Base-by-base conservation (phyloP, 2,797 vertebrate genomes). In the Peromyscus attwateri region DNA sequence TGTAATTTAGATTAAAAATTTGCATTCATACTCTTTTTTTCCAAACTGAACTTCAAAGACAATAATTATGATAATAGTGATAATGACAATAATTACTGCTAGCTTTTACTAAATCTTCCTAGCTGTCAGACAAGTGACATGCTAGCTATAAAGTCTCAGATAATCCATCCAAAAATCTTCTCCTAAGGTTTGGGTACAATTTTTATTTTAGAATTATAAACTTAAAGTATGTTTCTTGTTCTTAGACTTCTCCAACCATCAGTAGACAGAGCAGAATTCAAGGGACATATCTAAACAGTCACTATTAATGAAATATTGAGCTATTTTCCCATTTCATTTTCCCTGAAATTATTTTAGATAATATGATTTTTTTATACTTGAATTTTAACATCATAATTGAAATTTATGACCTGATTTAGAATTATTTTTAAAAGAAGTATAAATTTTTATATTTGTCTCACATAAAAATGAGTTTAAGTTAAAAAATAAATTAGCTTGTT, bases 391-490 rank as follows among this genome's bases (percentile, higher is more conserved):
- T 25, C 5, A 62, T 82, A 76, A 71, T 27, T 71, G 55, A 94
- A 93, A 80, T 23, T 3, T 49, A 75, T n/a, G 34, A 75, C 31
- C 25, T 80, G 1, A 46, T 71, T 34, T 62, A 6, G 17, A 27
- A 10, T 66, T 37, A n/a, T 14, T 89, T 94, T 97, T 92, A 62
- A 34, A 29, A 71, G 14, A 57, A 80, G 49, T 94, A 66, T 34
- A 55, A n/a, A 80, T 52, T 80, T 49, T 64, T 62, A 71, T 80
- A 8, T 80, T 57, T 60, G 4, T 34, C 9, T 79, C 37, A 64
- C 3, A 40, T 62, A 71, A 87, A 73, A 87, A 31, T 71, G 57
- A 73, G 31, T 89, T 64, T 66, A 71, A 43, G 4, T 81, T 52
- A 73, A 87, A 79, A 16, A 52, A 17, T 76, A 12, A 34, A 77